Evolutionary conservation across 1,140 invertebrate genomes (phyloP).

Genomic region (Samia ricini): DNA sequence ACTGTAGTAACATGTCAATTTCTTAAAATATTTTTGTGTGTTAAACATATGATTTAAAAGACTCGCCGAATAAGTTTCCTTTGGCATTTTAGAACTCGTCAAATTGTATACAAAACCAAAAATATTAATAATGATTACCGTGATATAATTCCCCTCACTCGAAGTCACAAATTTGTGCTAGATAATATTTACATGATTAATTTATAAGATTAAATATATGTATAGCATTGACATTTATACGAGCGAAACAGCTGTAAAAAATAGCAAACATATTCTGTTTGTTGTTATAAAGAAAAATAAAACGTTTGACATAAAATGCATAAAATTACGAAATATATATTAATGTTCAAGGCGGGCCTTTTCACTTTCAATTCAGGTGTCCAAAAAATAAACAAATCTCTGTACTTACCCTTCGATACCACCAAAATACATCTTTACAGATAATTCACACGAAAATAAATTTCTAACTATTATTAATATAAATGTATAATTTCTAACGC

Average conservation of each 20-base stretch:
- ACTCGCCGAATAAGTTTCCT: too few species aligned
- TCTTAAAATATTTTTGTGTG: too few species aligned
- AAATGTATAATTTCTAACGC: background rate
- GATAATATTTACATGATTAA: too few species aligned
- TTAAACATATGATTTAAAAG: too few species aligned
- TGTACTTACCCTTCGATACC: constrained; percentile 64
- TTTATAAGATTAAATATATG: background rate
- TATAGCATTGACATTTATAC: constrained; percentile 22
- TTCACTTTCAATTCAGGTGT: constrained; percentile 51
- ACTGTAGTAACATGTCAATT: too few species aligned
- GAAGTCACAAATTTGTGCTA: too few species aligned
- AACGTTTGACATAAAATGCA: background rate
- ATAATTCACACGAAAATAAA: constrained; percentile 13
- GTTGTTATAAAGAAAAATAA: background rate
- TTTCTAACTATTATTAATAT: constrained; percentile 2
- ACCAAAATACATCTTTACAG: constrained; percentile 50
- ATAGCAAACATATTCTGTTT: background rate
- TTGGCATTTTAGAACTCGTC: too few species aligned
- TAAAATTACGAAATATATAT: constrained; percentile 33
- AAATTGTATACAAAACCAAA: too few species aligned
- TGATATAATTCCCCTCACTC: too few species aligned
- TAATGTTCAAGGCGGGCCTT: constrained; percentile 58
- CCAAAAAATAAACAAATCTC: constrained; percentile 14
- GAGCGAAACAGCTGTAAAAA: background rate
- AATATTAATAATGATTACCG: too few species aligned